These are phyloP conservation scores for Aptenodytes patagonicus DNA, from an alignment of 2,113 vertebrate genomes.

Conservation along the genomic window DNA sequence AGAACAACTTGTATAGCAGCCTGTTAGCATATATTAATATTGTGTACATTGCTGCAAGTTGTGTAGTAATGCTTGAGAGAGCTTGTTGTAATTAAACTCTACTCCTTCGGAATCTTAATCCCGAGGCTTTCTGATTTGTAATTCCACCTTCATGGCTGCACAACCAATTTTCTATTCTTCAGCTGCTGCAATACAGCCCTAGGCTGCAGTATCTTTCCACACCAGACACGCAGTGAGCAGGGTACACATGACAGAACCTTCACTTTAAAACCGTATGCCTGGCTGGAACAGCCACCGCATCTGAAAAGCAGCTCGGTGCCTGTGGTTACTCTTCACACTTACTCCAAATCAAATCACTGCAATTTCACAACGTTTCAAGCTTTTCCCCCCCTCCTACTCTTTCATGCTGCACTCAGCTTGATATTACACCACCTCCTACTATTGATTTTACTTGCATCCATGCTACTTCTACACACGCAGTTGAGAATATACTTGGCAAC, in stretches of 20 bases:
- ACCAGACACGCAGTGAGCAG: not conserved
- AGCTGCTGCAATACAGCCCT: not conserved
- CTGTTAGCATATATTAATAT: not conserved
- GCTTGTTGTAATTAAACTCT: not conserved
- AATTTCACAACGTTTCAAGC: not conserved
- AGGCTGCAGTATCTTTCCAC: not conserved
- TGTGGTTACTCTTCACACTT: not conserved
- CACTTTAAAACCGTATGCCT: not conserved
- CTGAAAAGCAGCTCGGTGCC: not conserved
- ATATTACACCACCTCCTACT: not conserved
- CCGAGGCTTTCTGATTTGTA: not conserved
- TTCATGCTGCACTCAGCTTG: not conserved
- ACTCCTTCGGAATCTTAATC: not conserved
- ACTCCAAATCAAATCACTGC: not conserved
- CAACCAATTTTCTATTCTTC: not conserved
- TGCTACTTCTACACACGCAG: too few species aligned
- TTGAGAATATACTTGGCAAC: not conserved
- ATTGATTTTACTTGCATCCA: accelerated
- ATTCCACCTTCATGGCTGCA: not conserved
- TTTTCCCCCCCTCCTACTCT: not conserved
- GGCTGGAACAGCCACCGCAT: not conserved
- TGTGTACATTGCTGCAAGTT: not conserved
- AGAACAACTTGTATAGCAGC: not conserved
- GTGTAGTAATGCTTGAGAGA: not conserved
- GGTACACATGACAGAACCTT: not conserved